phyloP scores from a whole-genome alignment of 35 echinoderm and acorn worm genomes.

The Antedon bifida region DNA sequence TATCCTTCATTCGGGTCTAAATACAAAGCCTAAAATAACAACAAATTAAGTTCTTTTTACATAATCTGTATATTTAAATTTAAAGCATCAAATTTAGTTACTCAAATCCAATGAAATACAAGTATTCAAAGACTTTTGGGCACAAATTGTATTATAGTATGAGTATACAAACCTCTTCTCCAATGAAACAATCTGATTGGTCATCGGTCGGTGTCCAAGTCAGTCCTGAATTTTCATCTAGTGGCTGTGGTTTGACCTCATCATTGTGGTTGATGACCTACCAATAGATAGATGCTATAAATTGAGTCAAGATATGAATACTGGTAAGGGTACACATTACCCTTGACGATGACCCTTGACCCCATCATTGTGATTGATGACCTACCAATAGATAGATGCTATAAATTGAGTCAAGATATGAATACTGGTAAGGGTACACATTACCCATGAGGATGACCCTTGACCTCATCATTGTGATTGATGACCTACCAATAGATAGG shows the following conservation, averaged over 20 bases:
- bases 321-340: no score
- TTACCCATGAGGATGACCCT: no score
- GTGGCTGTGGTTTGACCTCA: constrained; percentile 36
- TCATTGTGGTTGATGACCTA: constrained; percentile 66
- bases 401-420: background rate
- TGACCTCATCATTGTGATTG: constrained; percentile 57
- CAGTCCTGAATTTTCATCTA: constrained; percentile 89
- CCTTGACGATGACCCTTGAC: constrained; percentile 14
- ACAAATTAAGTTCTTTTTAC: background rate
- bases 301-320: background rate
- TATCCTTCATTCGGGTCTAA: constrained; percentile 36
- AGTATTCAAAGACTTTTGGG: background rate
- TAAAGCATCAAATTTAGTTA: no score
- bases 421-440: no score
- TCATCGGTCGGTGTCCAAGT: constrained; percentile 46
- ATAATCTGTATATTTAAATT: no score
- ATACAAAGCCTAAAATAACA: constrained; percentile 57
- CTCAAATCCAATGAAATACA: background rate
- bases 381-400: constrained; percentile 3
- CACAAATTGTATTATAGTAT: no score
- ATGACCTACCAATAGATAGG: constrained; percentile 19
- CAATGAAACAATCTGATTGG: constrained; percentile 33
- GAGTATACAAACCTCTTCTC: constrained; percentile 70
- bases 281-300: background rate
- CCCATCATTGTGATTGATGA: constrained; percentile 54